Evolutionary conservation across 2,113 vertebrate genomes (phyloP).

Genomic region (Macquaria australasica): DNA sequence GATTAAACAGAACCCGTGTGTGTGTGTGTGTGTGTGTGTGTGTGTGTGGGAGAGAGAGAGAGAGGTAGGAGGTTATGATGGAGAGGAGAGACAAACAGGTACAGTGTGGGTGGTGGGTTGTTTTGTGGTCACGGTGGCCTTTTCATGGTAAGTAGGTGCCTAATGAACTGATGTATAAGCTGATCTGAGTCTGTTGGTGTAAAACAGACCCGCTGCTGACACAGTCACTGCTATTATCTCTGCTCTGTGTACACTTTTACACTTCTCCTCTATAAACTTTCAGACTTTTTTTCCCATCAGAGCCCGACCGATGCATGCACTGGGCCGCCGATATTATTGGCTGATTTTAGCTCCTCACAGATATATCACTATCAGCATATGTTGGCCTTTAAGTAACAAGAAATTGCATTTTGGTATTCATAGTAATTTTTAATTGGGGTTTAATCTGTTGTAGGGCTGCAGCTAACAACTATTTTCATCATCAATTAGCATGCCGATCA

Average conservation of each 20-base stretch:
- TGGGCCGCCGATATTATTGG: not conserved
- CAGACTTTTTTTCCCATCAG: not conserved
- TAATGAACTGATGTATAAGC: slow-evolving; percentile 70
- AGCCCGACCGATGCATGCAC: not conserved
- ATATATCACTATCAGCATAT: not conserved
- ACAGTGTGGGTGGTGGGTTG: slow-evolving; percentile 66
- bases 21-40: slow-evolving; percentile 1
- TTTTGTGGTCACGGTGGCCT: slow-evolving; percentile 70
- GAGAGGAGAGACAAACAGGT: slow-evolving; percentile 46
- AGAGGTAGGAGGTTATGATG: slow-evolving; percentile 44
- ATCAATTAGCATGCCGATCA: not conserved
- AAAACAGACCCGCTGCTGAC: slow-evolving; percentile 54
- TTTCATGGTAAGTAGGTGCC: slow-evolving; percentile 72
- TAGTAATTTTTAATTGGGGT: not conserved
- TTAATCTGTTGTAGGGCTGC: not conserved
- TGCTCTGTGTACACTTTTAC: not conserved
- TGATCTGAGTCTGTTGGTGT: slow-evolving; percentile 57
- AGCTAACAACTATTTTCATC: too few species aligned
- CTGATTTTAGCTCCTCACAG: not conserved
- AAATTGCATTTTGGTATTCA: too few species aligned
- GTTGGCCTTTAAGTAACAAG: not conserved
- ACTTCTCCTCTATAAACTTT: slow-evolving; percentile 22
- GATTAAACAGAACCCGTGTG: slow-evolving; percentile 49
- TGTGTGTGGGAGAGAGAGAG: not conserved
- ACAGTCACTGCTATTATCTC: slow-evolving; percentile 30